These are phyloP conservation scores for Brachionus rubens DNA, from an alignment of 1,140 invertebrate genomes.

Conservation along the genomic window DNA sequence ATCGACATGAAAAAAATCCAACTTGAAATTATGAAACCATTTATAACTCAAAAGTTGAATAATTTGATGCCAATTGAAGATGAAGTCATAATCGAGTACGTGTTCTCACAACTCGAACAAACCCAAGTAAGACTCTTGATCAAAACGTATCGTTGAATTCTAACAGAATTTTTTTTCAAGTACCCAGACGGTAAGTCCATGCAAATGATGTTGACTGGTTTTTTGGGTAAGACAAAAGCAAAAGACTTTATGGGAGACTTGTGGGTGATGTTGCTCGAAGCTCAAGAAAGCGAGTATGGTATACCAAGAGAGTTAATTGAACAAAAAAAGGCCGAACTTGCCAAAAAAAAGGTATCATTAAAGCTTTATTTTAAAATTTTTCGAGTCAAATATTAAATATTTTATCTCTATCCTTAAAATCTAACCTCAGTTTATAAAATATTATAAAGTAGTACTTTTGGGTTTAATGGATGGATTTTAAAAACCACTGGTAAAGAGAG, in stretches of 20 bases:
- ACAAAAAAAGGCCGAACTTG: conserved; percentile 90
- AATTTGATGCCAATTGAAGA: conserved; percentile 86
- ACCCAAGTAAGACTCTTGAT: conserved; percentile 52
- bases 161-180: conserved; percentile 54
- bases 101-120: conserved; percentile 91
- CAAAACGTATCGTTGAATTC: background rate
- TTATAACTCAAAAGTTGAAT: conserved; percentile 94
- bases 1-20: conserved; percentile 98
- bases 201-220: conserved; percentile 98
- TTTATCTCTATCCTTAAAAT: no score
- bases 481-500: no score
- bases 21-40: conserved; percentile 93
- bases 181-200: conserved; percentile 93
- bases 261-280: conserved; percentile 89
- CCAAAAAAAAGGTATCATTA: conserved; percentile 25
- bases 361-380: conserved; percentile 58
- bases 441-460: background rate
- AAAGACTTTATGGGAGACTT: conserved; percentile 93
- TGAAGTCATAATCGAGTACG: conserved; percentile 96
- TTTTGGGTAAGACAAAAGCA: conserved; percentile 95
- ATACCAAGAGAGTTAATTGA: conserved; percentile 88
- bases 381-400: background rate
- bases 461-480: no score
- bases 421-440: conserved; percentile 18
- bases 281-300: conserved; percentile 86